Evolutionary conservation across 2,888 invertebrate genomes (phyloP).

Genomic region (Ametastegia equiseti): DNA sequence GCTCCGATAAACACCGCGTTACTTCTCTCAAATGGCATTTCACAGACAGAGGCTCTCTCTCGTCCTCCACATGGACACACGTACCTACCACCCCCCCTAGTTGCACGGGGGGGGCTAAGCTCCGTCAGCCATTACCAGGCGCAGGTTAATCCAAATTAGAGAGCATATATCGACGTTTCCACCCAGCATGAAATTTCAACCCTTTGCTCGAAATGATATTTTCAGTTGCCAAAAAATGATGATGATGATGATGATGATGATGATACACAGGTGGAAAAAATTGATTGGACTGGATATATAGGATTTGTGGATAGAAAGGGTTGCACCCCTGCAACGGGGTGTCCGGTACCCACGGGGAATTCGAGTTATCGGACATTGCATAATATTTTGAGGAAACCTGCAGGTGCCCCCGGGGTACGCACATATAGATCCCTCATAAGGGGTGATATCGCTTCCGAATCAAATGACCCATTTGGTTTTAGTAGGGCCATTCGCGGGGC

Average conservation of each 20-base stretch:
- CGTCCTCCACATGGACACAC: conserved; percentile 34
- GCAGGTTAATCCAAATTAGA: conserved; percentile 62
- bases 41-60: conserved; percentile 53
- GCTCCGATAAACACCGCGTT: conserved; percentile 73
- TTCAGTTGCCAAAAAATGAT: no score
- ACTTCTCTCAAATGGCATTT: conserved; percentile 70
- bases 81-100: neutral
- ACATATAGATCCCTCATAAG: conserved; percentile 69
- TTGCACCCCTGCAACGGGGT: neutral
- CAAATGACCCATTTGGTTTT: conserved; percentile 75
- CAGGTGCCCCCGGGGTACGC: conserved; percentile 57
- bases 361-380: conserved; percentile 68
- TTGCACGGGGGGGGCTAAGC: conserved; percentile 56
- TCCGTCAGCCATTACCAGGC: conserved; percentile 63
- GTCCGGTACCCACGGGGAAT: conserved; percentile 10
- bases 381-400: conserved; percentile 68
- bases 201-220: neutral
- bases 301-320: neutral
- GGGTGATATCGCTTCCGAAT: conserved; percentile 74
- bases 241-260: no score
- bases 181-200: neutral
- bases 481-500: conserved; percentile 72
- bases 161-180: neutral
- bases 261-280: no score
- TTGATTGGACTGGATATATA: no score